Evolutionary conservation across 2,888 invertebrate species (phyloP).

Genomic region (Agrotis clavis): DNA sequence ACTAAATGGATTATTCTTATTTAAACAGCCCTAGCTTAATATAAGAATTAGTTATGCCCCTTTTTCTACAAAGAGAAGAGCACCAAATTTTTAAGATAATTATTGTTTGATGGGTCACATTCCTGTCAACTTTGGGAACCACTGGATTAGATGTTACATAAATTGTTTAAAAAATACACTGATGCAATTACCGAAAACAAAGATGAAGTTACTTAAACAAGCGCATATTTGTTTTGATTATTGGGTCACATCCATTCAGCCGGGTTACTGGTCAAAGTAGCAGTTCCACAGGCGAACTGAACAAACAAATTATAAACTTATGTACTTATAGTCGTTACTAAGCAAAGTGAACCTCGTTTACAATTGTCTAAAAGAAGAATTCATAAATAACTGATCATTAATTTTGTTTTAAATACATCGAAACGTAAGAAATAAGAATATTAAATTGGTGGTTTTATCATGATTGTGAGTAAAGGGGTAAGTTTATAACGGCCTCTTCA

Average conservation of each 20-base stretch:
- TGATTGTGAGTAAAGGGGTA: conserved; percentile 6
- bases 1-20: too few species aligned
- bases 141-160: too few species aligned
- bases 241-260: neutral
- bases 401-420: conserved; percentile 4
- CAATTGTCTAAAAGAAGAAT: neutral
- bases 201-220: conserved; percentile 35
- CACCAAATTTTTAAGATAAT: too few species aligned
- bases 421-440: neutral
- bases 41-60: too few species aligned
- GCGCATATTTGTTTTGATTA: conserved; percentile 40
- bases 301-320: neutral
- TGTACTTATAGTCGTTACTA: neutral
- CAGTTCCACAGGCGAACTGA: neutral
- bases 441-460: neutral
- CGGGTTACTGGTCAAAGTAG: neutral
- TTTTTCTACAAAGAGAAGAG: too few species aligned
- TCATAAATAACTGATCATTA: conserved; percentile 4
- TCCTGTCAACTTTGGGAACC: too few species aligned
- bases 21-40: too few species aligned
- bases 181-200: conserved; percentile 25
- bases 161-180: conserved; percentile 4
- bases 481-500: neutral
- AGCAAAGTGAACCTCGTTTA: neutral
- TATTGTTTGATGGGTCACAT: too few species aligned